Evolutionary conservation across 2,797 vertebrate genomes (phyloP).

Genomic region (Premnoplex brunnescens): DNA sequence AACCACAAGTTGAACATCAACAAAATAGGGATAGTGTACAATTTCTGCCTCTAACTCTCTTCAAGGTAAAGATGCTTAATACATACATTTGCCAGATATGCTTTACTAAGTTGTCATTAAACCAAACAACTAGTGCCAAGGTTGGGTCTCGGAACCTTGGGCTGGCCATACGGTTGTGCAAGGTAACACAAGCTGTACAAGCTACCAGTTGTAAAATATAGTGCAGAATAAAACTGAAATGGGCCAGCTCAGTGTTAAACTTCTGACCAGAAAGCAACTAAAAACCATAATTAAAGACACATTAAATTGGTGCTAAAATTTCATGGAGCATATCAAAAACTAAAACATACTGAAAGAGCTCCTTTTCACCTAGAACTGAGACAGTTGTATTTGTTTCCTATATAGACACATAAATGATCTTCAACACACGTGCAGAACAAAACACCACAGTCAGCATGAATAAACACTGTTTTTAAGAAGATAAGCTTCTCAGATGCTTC

Average conservation of each 20-base stretch:
- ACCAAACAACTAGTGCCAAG: background rate
- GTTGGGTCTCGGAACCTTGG: background rate
- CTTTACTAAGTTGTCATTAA: background rate
- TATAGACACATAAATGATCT: background rate
- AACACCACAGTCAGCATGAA: background rate
- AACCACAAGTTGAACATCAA: background rate
- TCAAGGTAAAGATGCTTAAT: background rate
- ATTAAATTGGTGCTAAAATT: background rate
- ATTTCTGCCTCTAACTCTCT: background rate
- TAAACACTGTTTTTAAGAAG: background rate
- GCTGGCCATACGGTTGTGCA: background rate
- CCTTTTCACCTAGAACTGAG: background rate
- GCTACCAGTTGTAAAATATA: background rate
- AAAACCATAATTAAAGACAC: background rate
- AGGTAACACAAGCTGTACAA: background rate
- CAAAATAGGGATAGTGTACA: background rate
- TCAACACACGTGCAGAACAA: background rate
- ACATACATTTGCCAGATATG: background rate
- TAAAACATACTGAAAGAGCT: background rate
- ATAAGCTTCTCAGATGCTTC: background rate
- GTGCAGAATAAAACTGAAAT: background rate
- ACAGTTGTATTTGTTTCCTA: background rate
- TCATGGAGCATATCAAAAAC: background rate
- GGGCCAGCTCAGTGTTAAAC: background rate
- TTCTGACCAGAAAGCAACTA: background rate